Percentiles rank a stretch among this genome's conserved stretches.
Evolutionary conservation across 2,888 invertebrate species (phyloP).

Genomic region (Lysandra bellargus): DNA sequence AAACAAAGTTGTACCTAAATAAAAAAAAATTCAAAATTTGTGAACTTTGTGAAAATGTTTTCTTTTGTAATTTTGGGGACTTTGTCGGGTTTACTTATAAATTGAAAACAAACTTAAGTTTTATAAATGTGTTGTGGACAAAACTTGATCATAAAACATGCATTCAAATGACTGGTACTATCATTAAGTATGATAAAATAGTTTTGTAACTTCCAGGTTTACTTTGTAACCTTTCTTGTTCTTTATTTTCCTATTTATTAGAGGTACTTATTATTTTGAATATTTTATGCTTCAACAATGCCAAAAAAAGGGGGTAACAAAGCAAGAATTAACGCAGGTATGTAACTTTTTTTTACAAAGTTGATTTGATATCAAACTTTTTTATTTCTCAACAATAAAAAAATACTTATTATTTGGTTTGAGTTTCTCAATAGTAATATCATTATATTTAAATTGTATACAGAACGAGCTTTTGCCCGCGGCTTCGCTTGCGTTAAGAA

Average conservation of each 20-base stretch:
- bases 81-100: background rate
- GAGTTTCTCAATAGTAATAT: too few species aligned
- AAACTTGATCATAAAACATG: background rate
- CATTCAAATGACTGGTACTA: background rate
- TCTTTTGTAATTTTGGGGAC: background rate
- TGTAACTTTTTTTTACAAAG: conserved; percentile 34
- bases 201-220: conserved; percentile 45
- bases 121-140: background rate
- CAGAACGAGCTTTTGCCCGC: too few species aligned
- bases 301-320: conserved; percentile 49
- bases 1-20: background rate
- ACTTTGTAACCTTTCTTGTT: conserved; percentile 32
- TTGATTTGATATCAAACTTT: background rate
- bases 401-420: too few species aligned
- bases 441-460: too few species aligned
- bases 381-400: background rate
- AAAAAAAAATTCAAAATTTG: background rate
- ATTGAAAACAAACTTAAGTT: background rate
- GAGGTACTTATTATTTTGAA: background rate
- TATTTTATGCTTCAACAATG: conserved; percentile 42
- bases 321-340: conserved; percentile 41
- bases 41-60: too few species aligned
- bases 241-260: conserved; percentile 28
- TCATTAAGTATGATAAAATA: background rate
- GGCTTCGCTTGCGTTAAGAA: too few species aligned